Evolutionary conservation across 1,140 invertebrate species (phyloP), one percentile per base, ranked within the genome.

Genomic region (Aricia agestis): DNA sequence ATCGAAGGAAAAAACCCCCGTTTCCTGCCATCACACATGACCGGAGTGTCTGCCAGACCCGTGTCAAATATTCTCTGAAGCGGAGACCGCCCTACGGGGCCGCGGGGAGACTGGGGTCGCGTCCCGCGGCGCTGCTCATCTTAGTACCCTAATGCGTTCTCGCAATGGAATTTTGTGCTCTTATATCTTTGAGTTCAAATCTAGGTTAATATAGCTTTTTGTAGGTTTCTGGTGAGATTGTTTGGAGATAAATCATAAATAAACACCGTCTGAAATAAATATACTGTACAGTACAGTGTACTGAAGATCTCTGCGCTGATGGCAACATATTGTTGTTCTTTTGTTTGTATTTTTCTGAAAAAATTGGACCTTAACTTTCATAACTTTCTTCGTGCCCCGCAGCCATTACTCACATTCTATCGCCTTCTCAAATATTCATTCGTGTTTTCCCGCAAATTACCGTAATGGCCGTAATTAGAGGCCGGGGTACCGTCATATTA

Each of bases 1-100:
- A 86, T 82, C 80, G 78, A 85, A 83, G 83, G 88, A 91, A 91
- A 91, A 91, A 89, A 79, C 83, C 85, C 83, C 81, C 85, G 83
- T 86, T 91, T 91, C 87, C 89, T 89, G 86, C 77, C 82, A 90
- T 90, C 89, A 90, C 89, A 91, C 89, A 91, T 89, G 89, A 90
- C 87, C 87, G 87, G 87, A 78, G 86, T 90, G 89, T 91, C 87
- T 90, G 89, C 89, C 87, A 91, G 87, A 91, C 89, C 89, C 89
- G 84, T 91, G 89, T 91, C 87, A 91, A 91, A 91, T 91, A 91
- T 89, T 85, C 89, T 89, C 85, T 90, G 86, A 83, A 91, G 89
- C 89, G 87, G 83, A 89, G 84, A 83, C 85, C 85, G 82, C 87
- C 86, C 85, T 83, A 79, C 77, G 78, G 85, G 83, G 82, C 85